Evolutionary conservation across 37 sponge, comb jelly and placozoan species (phyloP).

Genomic region (Halichondria panicea): DNA sequence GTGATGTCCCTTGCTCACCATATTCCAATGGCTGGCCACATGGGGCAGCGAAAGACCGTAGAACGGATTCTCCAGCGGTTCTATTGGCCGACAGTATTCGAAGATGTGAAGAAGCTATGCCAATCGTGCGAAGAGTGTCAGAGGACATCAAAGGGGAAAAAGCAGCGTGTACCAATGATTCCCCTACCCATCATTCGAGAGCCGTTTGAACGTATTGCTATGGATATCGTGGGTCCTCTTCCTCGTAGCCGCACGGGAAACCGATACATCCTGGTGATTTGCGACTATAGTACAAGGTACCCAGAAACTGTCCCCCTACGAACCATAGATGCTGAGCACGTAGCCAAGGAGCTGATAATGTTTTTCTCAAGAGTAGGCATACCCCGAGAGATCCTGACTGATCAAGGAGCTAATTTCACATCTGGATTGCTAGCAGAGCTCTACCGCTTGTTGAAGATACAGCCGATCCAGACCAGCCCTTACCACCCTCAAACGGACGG

Average conservation of each 20-base stretch:
- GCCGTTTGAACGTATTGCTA: constrained; percentile 60
- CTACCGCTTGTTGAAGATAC: constrained; percentile 24
- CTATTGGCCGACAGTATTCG: constrained; percentile 52
- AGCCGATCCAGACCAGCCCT: constrained; percentile 45
- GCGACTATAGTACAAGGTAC: constrained; percentile 54
- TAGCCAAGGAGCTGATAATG: constrained; percentile 40
- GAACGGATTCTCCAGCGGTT: constrained; percentile 31
- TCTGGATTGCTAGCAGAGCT: constrained; percentile 32
- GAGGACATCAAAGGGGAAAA: neutral
- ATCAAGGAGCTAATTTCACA: constrained; percentile 51
- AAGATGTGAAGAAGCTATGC: constrained; percentile 38
- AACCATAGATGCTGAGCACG: constrained; percentile 36
- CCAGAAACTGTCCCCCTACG: constrained; percentile 49
- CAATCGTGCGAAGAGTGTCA: constrained; percentile 36
- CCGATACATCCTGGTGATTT: constrained; percentile 30
- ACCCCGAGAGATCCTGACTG: constrained; percentile 50
- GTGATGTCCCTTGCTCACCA: constrained; percentile 34
- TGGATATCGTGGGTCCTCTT: constrained; percentile 61
- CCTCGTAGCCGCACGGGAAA: constrained; percentile 28
- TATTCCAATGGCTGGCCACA: constrained; percentile 48
- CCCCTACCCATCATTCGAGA: constrained; percentile 31
- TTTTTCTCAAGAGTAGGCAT: constrained; percentile 43
- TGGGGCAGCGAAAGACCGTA: constrained; percentile 9
- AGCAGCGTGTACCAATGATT: constrained; percentile 26
- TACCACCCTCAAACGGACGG: constrained; percentile 70